Evolutionary conservation across 1,140 invertebrate genomes (phyloP).

Genomic region (Ips typographus): DNA sequence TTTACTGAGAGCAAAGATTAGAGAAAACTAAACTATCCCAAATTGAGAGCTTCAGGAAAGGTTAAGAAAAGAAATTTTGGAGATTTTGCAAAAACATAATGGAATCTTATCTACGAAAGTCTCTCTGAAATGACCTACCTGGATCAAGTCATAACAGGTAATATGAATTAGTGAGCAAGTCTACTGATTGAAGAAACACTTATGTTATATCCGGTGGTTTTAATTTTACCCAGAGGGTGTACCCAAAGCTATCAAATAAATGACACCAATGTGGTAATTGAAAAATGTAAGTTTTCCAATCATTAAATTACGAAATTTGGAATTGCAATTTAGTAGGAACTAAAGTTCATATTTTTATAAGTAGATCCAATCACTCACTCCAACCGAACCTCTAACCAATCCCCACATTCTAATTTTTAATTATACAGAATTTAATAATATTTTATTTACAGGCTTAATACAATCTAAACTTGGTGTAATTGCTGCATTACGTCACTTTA

Average conservation of each 20-base stretch:
- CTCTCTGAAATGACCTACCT: constrained; percentile 56
- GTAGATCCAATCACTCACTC: background rate
- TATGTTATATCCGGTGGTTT: constrained; percentile 57
- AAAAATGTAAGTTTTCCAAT: background rate
- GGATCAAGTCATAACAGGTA: constrained; percentile 51
- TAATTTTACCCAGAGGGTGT: constrained; percentile 55
- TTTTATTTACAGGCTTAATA: too few species aligned
- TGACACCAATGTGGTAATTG: constrained; percentile 21
- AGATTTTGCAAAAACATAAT: constrained; percentile 52
- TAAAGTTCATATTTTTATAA: background rate
- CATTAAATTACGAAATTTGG: background rate
- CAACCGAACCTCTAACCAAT: too few species aligned
- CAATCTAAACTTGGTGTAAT: too few species aligned
- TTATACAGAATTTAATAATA: too few species aligned
- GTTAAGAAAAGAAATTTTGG: constrained; percentile 51
- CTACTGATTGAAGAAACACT: constrained; percentile 56
- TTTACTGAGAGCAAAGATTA: too few species aligned
- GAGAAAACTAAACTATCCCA: constrained; percentile 44
- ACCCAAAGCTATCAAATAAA: constrained; percentile 53
- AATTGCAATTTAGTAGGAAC: background rate
- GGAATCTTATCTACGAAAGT: constrained; percentile 59
- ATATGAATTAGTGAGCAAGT: constrained; percentile 8
- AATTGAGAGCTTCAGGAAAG: constrained; percentile 53
- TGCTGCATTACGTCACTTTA: too few species aligned
- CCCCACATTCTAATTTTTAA: too few species aligned